These are phyloP conservation scores for Cheilosia vernalis DNA, from an alignment of 2,888 invertebrate species.

Conservation along the genomic window DNA sequence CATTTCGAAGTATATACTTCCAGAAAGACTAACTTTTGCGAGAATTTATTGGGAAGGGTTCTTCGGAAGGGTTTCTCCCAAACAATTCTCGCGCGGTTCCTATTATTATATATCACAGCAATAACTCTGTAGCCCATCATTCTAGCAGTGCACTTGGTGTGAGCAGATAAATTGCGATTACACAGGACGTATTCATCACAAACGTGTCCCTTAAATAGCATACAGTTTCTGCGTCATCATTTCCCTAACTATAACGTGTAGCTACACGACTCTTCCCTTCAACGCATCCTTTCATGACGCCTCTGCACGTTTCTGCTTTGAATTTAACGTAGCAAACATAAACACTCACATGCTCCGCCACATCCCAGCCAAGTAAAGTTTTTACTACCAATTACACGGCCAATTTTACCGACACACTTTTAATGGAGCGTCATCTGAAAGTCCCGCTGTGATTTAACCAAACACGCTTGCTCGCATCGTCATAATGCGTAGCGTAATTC, in stretches of 20 bases:
- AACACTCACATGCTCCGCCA: constrained; percentile 10
- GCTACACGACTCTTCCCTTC: neutral
- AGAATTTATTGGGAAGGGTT: no score
- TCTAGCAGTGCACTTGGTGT: neutral
- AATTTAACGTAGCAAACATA: constrained; percentile 14
- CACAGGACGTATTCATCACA: no score
- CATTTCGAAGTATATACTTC: no score
- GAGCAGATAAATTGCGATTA: neutral
- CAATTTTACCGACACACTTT: constrained; percentile 61
- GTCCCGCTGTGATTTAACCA: constrained; percentile 57
- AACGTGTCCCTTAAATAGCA: neutral
- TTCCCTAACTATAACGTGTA: constrained; percentile 19
- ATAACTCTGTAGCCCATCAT: neutral
- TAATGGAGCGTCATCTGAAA: constrained; percentile 51
- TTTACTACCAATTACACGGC: constrained; percentile 71
- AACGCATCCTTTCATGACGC: neutral
- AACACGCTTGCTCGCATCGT: constrained; percentile 28
- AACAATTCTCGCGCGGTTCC: neutral
- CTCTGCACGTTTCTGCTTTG: neutral
- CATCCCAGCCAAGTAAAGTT: constrained; percentile 34
- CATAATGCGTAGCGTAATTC: constrained; percentile 60
- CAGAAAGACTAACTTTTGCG: no score
- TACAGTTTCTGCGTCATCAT: constrained; percentile 2
- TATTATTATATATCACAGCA: neutral
- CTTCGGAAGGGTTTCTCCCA: no score